These are phyloP conservation scores for Tachuris rubrigastra DNA, from an alignment of 2,113 vertebrate genomes.

Conservation along the genomic window DNA sequence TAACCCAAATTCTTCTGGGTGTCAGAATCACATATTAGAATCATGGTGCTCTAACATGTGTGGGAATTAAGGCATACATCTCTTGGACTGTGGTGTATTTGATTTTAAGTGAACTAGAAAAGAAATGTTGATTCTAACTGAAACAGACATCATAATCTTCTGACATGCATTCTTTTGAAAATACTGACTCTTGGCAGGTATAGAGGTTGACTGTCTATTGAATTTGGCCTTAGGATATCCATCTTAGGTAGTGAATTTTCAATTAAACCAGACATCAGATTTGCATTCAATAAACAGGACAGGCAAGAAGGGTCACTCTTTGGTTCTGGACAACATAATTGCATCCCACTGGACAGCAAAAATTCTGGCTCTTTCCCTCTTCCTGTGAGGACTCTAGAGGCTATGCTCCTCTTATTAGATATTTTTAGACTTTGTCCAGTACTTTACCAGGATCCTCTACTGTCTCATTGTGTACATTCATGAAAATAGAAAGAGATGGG, in stretches of 20 bases:
- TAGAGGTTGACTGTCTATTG: slow-evolving; percentile 51
- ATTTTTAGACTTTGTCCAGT: slow-evolving; percentile 10
- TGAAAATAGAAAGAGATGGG: background rate
- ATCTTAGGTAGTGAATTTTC: slow-evolving; percentile 41
- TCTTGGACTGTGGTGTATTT: slow-evolving; percentile 53
- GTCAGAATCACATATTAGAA: background rate
- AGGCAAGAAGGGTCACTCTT: slow-evolving; percentile 47
- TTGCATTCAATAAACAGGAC: slow-evolving; percentile 62
- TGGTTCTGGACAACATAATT: slow-evolving; percentile 58
- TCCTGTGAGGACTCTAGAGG: background rate
- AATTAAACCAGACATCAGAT: slow-evolving; percentile 63
- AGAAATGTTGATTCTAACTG: slow-evolving; percentile 74
- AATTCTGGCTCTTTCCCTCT: slow-evolving; percentile 30
- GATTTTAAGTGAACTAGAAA: slow-evolving; percentile 70
- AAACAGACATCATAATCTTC: slow-evolving; percentile 70
- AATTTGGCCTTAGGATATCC: slow-evolving; percentile 71
- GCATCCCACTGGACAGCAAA: slow-evolving; percentile 65
- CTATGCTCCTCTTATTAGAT: slow-evolving; percentile 30
- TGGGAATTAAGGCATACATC: slow-evolving; percentile 58
- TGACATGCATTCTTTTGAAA: slow-evolving; percentile 60
- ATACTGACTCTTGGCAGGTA: slow-evolving; percentile 61
- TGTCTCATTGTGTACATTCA: background rate
- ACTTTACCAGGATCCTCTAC: background rate
- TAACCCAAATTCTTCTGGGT: background rate
- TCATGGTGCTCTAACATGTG: background rate